These are phyloP conservation scores for Proteles cristata DNA, from an alignment of 2,113 vertebrate species.

Conservation along the genomic window DNA sequence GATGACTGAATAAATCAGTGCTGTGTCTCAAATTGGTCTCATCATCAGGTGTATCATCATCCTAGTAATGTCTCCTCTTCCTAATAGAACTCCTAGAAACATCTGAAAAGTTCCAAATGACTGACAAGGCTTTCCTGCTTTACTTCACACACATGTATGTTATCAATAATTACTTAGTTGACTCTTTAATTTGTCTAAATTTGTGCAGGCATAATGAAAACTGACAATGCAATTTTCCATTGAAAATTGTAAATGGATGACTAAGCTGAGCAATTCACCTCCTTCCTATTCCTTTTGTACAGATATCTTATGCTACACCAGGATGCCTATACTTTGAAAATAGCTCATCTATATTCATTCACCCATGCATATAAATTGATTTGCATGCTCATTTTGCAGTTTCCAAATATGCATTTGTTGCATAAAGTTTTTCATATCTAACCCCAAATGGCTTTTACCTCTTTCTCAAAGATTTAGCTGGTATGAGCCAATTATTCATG, in stretches of 20 bases:
- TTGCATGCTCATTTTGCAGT: constrained; percentile 66
- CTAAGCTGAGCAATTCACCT: constrained; percentile 38
- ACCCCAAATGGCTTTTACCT: constrained; percentile 50
- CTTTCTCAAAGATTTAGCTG: constrained; percentile 48
- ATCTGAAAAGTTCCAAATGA: constrained; percentile 46
- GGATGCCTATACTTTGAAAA: constrained; percentile 64
- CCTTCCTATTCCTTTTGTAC: constrained; percentile 48
- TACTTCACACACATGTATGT: constrained; percentile 31
- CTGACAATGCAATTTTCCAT: constrained; percentile 60
- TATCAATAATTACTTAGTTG: constrained; percentile 64
- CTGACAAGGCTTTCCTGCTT: constrained; percentile 23
- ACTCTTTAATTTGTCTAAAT: constrained; percentile 57
- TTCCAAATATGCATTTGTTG: constrained; percentile 56
- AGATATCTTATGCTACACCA: background rate
- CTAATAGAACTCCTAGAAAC: constrained; percentile 44
- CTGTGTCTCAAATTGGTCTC: background rate
- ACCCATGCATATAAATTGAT: constrained; percentile 44
- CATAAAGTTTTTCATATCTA: constrained; percentile 51
- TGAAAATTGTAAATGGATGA: constrained; percentile 67
- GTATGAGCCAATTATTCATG: background rate
- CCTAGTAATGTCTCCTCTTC: background rate
- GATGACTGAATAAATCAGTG: background rate
- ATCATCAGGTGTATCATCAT: background rate
- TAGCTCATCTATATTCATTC: constrained; percentile 61
- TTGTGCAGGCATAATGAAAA: constrained; percentile 54